Evolutionary conservation across 2,888 invertebrate species (phyloP).

Genomic region (Ennomos erosarius): DNA sequence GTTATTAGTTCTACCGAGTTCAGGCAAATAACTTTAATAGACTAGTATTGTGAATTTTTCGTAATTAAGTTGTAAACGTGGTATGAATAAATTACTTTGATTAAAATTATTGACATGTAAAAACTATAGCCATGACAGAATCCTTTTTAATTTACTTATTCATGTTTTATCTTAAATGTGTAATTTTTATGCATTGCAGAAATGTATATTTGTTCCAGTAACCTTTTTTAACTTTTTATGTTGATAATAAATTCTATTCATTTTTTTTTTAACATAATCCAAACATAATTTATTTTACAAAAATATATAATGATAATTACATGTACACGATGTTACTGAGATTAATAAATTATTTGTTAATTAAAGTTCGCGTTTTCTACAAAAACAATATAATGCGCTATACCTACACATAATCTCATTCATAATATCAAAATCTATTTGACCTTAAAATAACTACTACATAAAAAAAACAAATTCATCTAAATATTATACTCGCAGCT

Average conservation of each 20-base stretch:
- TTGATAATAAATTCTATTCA: no score
- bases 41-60: constrained; percentile 7
- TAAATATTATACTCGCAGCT: constrained; percentile 13
- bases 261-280: no score
- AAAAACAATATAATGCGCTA: constrained; percentile 3
- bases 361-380: background rate
- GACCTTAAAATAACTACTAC: constrained; percentile 13
- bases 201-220: no score
- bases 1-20: constrained; percentile 14
- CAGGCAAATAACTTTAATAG: constrained; percentile 8
- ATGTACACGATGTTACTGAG: no score
- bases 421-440: constrained; percentile 21
- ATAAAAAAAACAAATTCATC: constrained; percentile 16
- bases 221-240: no score
- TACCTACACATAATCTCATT: constrained; percentile 13
- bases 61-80: constrained; percentile 18
- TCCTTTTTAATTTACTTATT: background rate
- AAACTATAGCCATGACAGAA: background rate
- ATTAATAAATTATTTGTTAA: no score
- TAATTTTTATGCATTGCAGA: no score
- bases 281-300: no score
- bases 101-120: background rate
- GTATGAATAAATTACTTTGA: no score
- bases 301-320: no score
- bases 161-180: no score